Percentiles rank a stretch among this genome's conserved stretches.
phyloP scores from a whole-genome alignment of 2,113 vertebrate species.

The Ammodytes marinus region DNA sequence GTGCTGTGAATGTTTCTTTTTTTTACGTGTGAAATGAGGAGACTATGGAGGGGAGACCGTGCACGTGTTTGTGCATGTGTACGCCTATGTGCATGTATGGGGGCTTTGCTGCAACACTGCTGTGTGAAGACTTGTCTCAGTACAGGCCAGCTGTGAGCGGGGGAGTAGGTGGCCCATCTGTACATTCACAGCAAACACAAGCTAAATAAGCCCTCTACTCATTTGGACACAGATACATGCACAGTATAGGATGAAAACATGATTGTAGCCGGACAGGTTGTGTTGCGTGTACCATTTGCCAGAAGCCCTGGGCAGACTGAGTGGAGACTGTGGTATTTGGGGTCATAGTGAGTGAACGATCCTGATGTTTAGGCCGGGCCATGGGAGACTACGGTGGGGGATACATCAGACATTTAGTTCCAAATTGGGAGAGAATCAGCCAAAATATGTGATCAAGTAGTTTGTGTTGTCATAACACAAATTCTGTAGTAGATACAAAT shows the following conservation, averaged over 20 bases:
- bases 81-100: slow-evolving; percentile 45
- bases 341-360: slow-evolving; percentile 17
- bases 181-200: slow-evolving; percentile 73
- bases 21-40: slow-evolving; percentile 56
- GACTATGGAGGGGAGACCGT: slow-evolving; percentile 19
- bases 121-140: slow-evolving; percentile 69
- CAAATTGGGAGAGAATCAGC: slow-evolving; percentile 18
- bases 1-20: slow-evolving; percentile 49
- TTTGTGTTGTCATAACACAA: slow-evolving; percentile 14
- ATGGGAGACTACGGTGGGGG: slow-evolving; percentile 12
- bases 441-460: slow-evolving; percentile 25
- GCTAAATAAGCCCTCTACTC: slow-evolving; percentile 58
- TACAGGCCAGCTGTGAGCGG: slow-evolving; percentile 65
- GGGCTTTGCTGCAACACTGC: slow-evolving; percentile 54
- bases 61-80: slow-evolving; percentile 53
- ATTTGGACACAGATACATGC: slow-evolving; percentile 37
- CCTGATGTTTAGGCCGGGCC: slow-evolving; percentile 1
- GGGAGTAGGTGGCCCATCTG: slow-evolving; percentile 35
- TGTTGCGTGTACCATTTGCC: neutral
- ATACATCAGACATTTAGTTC: slow-evolving; percentile 15
- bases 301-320: slow-evolving; percentile 26
- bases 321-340: slow-evolving; percentile 33
- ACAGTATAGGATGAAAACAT: slow-evolving; percentile 27
- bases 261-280: slow-evolving; percentile 4
- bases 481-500: slow-evolving; percentile 12